A percentile compares a stretch with the other conserved stretches of the same genome.
phyloP scores from a whole-genome alignment of 2,113 vertebrate genomes.

The Carettochelys insculpta region DNA sequence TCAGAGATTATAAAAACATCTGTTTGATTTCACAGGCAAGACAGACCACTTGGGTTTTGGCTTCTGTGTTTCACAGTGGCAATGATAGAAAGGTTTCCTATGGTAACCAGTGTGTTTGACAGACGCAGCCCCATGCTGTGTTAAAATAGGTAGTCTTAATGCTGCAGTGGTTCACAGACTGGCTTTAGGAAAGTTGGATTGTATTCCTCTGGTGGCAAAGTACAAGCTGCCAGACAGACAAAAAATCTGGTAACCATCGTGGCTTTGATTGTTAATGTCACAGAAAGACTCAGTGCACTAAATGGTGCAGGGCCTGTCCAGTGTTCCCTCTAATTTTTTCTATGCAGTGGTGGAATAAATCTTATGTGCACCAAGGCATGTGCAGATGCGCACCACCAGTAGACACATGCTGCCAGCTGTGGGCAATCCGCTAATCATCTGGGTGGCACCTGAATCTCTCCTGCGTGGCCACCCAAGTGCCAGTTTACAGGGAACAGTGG shows the following conservation, averaged over 20 bases:
- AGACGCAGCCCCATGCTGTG: slow-evolving; percentile 29
- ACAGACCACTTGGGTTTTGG: slow-evolving; percentile 28
- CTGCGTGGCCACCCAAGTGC: no score
- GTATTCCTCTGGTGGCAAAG: slow-evolving; percentile 39
- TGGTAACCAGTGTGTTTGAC: slow-evolving; percentile 43
- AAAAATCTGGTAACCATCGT: slow-evolving; percentile 14
- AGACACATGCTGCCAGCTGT: no score
- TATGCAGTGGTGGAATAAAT: no score
- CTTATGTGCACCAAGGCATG: no score
- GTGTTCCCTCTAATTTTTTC: no score
- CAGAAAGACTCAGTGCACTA: not conserved
- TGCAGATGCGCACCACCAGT: no score
- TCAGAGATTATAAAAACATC: slow-evolving; percentile 57
- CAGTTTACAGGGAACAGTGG: no score
- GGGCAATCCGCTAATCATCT: no score
- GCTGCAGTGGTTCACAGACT: slow-evolving; percentile 35
- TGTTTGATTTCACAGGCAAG: slow-evolving; percentile 61
- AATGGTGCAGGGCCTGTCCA: not conserved
- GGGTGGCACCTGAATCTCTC: no score
- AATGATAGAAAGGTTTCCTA: slow-evolving; percentile 59
- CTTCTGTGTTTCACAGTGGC: slow-evolving; percentile 36
- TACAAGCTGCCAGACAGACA: slow-evolving; percentile 32
- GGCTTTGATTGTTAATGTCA: slow-evolving; percentile 36
- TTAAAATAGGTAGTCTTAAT: slow-evolving; percentile 32
- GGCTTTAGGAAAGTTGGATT: slow-evolving; percentile 20